phyloP scores from a whole-genome alignment of 2,113 vertebrate genomes.

The Serinus canaria region DNA sequence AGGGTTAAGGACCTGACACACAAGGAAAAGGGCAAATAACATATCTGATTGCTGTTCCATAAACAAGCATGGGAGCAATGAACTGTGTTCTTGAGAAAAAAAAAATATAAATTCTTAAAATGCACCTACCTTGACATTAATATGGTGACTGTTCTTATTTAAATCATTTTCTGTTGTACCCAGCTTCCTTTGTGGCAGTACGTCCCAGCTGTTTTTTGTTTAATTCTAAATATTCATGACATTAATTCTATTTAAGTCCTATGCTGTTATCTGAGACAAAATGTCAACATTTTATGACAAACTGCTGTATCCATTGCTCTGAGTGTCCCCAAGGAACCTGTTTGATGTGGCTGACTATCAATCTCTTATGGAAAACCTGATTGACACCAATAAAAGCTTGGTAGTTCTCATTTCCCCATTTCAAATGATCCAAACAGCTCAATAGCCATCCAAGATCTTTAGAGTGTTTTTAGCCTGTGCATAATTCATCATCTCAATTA shows the following conservation, averaged over 20 bases:
- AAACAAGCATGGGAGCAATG: not conserved
- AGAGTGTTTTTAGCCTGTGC: not conserved
- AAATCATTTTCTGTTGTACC: not conserved
- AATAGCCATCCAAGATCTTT: not conserved
- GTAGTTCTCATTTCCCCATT: slow-evolving; percentile 10
- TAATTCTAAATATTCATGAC: slow-evolving; percentile 7
- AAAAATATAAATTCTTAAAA: not conserved
- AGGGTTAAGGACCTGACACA: not conserved
- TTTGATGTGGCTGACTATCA: slow-evolving; percentile 27
- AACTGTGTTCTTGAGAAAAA: not conserved
- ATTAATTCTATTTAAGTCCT: slow-evolving; percentile 8
- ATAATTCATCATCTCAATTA: slow-evolving; percentile 19
- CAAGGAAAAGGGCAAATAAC: not conserved
- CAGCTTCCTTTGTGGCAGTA: not conserved
- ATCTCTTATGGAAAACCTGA: slow-evolving; percentile 26
- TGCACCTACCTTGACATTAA: not conserved
- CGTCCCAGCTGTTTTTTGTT: slow-evolving; percentile 6
- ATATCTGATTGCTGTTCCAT: not conserved
- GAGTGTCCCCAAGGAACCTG: not conserved
- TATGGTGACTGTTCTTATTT: not conserved
- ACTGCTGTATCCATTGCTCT: not conserved
- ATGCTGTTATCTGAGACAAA: slow-evolving; percentile 19
- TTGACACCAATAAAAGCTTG: slow-evolving; percentile 30
- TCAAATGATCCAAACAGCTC: slow-evolving; percentile 27
- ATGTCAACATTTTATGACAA: slow-evolving; percentile 18